Evolutionary conservation across 2,888 invertebrate species (phyloP).

Genomic region (Julus scandinavius): DNA sequence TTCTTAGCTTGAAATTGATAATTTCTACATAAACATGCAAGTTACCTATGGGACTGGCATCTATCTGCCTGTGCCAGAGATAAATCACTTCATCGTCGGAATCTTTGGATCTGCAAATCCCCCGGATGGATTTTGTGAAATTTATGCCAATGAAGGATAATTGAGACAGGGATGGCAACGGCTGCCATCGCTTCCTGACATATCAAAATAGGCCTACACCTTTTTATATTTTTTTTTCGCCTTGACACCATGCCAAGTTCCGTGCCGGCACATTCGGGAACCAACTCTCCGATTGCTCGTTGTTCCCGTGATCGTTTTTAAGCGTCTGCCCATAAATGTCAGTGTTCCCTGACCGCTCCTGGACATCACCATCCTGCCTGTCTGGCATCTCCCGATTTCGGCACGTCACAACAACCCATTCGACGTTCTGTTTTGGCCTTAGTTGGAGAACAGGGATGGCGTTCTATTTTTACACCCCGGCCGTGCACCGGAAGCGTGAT

Average conservation of each 20-base stretch:
- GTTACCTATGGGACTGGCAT: too few relatives aligned
- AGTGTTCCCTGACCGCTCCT: conserved; percentile 20
- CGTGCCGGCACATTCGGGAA: neutral
- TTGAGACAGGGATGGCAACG: neutral
- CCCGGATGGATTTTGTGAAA: neutral
- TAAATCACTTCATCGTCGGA: too few relatives aligned
- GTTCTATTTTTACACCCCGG: neutral
- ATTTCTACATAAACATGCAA: too few relatives aligned
- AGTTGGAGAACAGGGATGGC: neutral
- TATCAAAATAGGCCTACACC: conserved; percentile 35
- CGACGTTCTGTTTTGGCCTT: conserved; percentile 8
- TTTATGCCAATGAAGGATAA: neutral
- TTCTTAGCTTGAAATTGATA: too few relatives aligned
- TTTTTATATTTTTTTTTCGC: neutral
- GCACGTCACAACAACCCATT: conserved; percentile 30
- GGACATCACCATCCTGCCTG: neutral
- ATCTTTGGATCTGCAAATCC: neutral
- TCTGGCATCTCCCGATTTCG: neutral
- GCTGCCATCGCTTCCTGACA: neutral
- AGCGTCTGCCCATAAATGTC: neutral
- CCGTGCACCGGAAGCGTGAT: conserved; percentile 4
- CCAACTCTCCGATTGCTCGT: neutral
- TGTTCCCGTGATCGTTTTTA: neutral
- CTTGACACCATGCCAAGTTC: neutral
- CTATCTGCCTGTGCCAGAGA: too few relatives aligned